phyloP scores from a whole-genome alignment of 2,797 vertebrate species.

The Rhynchonycteris naso region DNA sequence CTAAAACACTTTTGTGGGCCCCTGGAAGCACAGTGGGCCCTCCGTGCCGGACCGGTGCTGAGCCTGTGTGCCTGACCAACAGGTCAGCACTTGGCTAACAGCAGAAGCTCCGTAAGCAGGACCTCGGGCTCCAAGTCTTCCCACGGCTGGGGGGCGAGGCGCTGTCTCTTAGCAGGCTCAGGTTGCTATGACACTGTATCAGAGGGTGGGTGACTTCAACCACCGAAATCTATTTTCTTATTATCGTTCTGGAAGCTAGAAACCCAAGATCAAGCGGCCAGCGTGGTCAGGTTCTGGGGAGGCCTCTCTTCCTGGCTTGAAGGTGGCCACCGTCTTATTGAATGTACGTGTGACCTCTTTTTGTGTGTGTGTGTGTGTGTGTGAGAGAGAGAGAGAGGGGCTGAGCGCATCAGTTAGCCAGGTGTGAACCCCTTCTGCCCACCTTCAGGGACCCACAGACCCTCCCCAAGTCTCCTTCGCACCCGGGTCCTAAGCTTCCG shows the following conservation, averaged over 20 bases:
- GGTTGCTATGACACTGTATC: background rate
- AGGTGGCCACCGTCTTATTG: fast-evolving
- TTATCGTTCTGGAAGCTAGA: background rate
- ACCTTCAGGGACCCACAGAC: background rate
- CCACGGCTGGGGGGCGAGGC: background rate
- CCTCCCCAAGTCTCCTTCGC: background rate
- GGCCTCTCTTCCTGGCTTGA: background rate
- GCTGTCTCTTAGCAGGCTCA: background rate
- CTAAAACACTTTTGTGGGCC: background rate
- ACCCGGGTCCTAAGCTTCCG: background rate
- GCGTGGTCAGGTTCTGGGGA: background rate
- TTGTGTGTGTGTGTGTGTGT: background rate
- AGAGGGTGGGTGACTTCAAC: background rate
- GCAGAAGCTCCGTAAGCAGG: background rate
- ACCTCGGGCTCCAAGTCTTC: too few relatives aligned
- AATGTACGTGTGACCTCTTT: background rate
- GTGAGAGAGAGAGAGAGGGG: too few relatives aligned
- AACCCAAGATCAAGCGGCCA: too few relatives aligned
- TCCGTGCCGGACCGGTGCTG: background rate
- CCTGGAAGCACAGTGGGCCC: background rate
- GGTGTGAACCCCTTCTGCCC: background rate
- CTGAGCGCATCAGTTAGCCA: background rate
- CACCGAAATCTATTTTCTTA: background rate
- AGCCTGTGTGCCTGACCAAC: background rate
- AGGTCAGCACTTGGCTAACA: too few relatives aligned